A percentile compares a stretch with the other conserved stretches of the same genome.
These are phyloP conservation scores for Zaprionus kolodkinae DNA, from an alignment of 1,140 invertebrate genomes.

Conservation along the genomic window DNA sequence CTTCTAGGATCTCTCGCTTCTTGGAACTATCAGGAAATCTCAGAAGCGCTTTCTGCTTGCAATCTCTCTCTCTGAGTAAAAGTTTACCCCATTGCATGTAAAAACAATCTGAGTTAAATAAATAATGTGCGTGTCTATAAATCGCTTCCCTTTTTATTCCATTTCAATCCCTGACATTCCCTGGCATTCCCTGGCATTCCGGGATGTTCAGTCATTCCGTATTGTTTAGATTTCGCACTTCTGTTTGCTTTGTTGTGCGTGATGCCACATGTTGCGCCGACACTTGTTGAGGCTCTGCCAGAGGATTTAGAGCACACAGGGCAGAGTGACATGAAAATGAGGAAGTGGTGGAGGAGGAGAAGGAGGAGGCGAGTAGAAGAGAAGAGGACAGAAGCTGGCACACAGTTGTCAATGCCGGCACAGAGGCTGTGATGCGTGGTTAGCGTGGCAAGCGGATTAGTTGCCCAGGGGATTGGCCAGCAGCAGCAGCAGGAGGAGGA, in stretches of 20 bases:
- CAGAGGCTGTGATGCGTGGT: slow-evolving; percentile 4
- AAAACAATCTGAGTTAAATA: background rate
- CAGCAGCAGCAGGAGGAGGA: background rate
- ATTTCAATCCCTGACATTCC: background rate
- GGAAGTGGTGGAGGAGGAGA: background rate
- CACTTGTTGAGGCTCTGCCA: slow-evolving; percentile 22
- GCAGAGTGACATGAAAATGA: background rate
- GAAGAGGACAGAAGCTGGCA: slow-evolving; percentile 9
- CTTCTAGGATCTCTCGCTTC: too few species aligned
- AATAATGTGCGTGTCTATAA: background rate
- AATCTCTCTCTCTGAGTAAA: too few species aligned
- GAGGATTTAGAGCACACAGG: slow-evolving; percentile 2
- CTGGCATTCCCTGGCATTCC: background rate
- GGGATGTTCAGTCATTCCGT: background rate
- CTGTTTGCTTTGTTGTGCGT: slow-evolving; percentile 18
- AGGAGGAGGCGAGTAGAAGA: too few species aligned
- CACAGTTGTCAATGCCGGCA: slow-evolving; percentile 20
- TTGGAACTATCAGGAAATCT: too few species aligned
- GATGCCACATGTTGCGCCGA: slow-evolving; percentile 2
- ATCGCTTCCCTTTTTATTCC: background rate
- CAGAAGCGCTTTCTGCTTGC: too few species aligned
- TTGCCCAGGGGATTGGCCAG: slow-evolving; percentile 25
- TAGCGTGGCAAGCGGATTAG: slow-evolving; percentile 41
- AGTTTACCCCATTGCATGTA: background rate
- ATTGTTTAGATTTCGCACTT: slow-evolving; percentile 3